Base-by-base conservation (phyloP, 2,113 vertebrate species). In the Channa maculata region DNA sequence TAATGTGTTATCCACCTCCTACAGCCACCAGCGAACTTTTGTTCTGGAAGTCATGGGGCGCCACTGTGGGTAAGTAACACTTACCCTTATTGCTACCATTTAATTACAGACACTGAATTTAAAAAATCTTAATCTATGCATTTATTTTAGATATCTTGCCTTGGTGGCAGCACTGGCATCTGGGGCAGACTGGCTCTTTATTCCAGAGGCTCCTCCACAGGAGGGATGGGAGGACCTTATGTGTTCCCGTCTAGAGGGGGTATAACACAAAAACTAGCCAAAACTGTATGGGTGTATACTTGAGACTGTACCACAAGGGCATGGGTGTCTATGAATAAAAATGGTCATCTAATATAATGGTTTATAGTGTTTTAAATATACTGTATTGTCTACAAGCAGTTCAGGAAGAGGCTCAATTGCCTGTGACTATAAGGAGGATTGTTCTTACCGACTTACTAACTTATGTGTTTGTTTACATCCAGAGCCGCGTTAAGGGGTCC, bases 41-140 rank as follows among this genome's bases (percentile, higher is more conserved):
- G 97, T 98, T 79, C 86, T 98, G 87, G 97, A 99, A 87, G 96
- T 98, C 83, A 99, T 99, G 97, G 97, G 97, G 3, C 95, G 97
- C 11, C 97, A 99, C 89, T 99, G 98, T 0, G 98, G 98, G 98
- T 99, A 86, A 95, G 95, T 88, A 59, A 11, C 15, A 33, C 39
- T 58, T 37, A 5, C 11, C 6, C 3, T 11, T 39, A 55, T 1
- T 43, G 2, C 14, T 15, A 8, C 71, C 2, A 5, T 13, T 12
- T 24, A 11, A 4, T 41, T 4, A 7, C 41, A 59, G 24, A 44
- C 37, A 13, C 34, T 53, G 14, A 68, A 58, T 65, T 5, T 12
- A 45, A 43, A 3, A 13, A 10, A 13, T 0, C 54, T 11, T 50
- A 15, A 41, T 71, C 1, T 24, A 6, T 80, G 12, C 41, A 62